Base-by-base conservation (phyloP, 2,113 vertebrate species). In the Laterallus jamaicensis region DNA sequence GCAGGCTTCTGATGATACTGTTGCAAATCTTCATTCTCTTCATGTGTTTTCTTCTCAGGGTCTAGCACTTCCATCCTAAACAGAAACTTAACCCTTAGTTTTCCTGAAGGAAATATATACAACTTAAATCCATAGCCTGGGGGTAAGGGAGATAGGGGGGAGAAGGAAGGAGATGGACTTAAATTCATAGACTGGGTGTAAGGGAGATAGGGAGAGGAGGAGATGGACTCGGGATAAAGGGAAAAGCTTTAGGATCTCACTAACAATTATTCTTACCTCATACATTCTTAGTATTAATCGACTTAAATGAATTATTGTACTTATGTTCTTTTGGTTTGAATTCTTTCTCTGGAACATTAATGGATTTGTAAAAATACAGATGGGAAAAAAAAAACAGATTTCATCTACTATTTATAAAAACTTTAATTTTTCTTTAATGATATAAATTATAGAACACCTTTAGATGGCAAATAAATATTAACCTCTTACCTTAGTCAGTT, bases 21-120 rank as follows among this genome's bases (percentile, higher is more conserved):
- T 89, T 97, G 97, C 92, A 98, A 86, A 90, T 98, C 97, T 86
- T 98, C 97, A 69, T 96, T 98, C 94, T 97, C 97, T 93, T 97
- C 92, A 47, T 83, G 96, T 66, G 55, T 94, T 94, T 97, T 98
- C 96, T 98, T 98, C 88, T 86, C 86, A 44, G 98, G 91, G 29
- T 97, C 88, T 85, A 98, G 97, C 95, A 98, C 97, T 95, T 96
- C 96, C 97, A 97, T 95, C 92, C 64, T 94, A 75, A 95, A 95
- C 84, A 95, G 78, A 94, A 97, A 95, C 88, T 96, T 93, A 94
- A 89, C 63, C 94, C 93, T 96, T 91, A 94, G 56, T 59, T 93
- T 91, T 68, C 70, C 89, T 88, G 63, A 74, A 93, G 63, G 21
- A 88, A 71, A 92, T 47, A 67, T 20, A 82, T 5, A 78, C 11